Percentiles rank a stretch among this genome's conserved stretches.
These are phyloP conservation scores for Crotalus tigris DNA, from an alignment of 2,113 vertebrate genomes.

Conservation along the genomic window DNA sequence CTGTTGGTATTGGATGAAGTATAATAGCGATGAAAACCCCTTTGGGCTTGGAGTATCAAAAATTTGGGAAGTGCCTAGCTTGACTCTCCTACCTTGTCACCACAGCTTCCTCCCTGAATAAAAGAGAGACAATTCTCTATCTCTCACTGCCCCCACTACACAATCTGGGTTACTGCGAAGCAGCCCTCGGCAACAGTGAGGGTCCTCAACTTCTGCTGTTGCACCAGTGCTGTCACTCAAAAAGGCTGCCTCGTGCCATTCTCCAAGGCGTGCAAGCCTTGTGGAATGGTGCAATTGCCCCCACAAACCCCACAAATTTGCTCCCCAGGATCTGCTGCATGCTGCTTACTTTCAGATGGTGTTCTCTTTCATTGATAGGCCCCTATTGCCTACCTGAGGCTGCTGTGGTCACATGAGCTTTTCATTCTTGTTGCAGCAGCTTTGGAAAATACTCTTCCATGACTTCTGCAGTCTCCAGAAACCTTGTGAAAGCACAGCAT, in stretches of 20 bases:
- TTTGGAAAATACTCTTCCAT: background rate
- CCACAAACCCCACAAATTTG: background rate
- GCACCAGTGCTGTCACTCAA: background rate
- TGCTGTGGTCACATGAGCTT: background rate
- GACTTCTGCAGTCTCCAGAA: background rate
- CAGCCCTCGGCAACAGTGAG: no score
- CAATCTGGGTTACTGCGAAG: background rate
- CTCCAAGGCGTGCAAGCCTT: background rate
- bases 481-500: background rate
- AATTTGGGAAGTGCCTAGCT: background rate
- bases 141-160: background rate
- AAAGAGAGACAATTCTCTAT: background rate
- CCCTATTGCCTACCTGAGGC: background rate
- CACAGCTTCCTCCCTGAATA: background rate
- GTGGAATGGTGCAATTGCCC: background rate
- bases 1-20: background rate
- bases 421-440: background rate
- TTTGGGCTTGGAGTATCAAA: background rate
- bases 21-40: background rate
- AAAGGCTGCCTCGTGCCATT: background rate
- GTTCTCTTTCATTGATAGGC: background rate
- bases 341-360: background rate
- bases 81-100: background rate
- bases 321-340: background rate
- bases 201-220: background rate